Evolutionary conservation across 2,113 vertebrate species (phyloP).

Genomic region (Oreochromis spilurus): DNA sequence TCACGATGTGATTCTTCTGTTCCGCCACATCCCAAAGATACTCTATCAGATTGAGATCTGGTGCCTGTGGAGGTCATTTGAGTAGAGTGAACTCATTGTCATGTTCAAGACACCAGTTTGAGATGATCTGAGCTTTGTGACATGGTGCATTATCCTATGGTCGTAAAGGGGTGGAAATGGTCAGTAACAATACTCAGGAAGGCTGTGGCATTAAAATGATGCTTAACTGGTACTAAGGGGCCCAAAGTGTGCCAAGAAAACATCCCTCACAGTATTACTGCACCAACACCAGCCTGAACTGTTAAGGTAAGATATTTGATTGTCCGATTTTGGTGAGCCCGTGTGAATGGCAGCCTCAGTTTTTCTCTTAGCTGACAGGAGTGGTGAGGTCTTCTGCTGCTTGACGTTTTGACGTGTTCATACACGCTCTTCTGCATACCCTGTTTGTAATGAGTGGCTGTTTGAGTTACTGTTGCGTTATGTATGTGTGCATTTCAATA

Average conservation of each 20-base stretch:
- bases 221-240: neutral
- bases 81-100: neutral
- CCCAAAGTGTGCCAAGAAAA: neutral
- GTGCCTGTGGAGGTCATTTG: neutral
- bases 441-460: neutral
- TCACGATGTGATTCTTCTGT: neutral
- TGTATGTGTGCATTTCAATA: neutral
- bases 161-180: neutral
- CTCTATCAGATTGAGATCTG: neutral
- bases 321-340: rapidly evolving
- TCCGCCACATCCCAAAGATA: neutral
- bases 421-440: neutral
- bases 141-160: neutral
- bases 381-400: neutral
- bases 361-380: neutral
- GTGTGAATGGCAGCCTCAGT: neutral
- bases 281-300: neutral
- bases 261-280: neutral
- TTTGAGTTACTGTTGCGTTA: neutral
- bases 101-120: neutral
- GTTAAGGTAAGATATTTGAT: neutral
- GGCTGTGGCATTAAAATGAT: neutral
- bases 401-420: neutral
- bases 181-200: neutral
- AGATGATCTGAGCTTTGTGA: neutral